A percentile compares a stretch with the other conserved stretches of the same genome.
These are phyloP conservation scores for Sabatieria punctata DNA, from an alignment of 2,888 invertebrate species.

Conservation along the genomic window DNA sequence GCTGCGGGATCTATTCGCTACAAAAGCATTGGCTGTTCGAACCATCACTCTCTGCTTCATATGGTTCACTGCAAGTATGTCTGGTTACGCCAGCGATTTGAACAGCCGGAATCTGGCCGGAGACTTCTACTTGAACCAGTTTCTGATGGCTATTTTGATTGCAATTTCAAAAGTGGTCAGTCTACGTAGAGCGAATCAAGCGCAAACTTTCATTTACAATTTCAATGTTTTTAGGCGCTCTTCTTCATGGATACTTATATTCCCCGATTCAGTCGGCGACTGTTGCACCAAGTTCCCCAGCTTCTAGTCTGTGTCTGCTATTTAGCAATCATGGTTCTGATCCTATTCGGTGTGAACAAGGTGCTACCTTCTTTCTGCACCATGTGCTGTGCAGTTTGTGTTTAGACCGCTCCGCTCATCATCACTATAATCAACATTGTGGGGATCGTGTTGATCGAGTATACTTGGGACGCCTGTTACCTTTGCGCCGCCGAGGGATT, in stretches of 20 bases:
- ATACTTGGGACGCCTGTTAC: not conserved
- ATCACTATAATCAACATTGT: not conserved
- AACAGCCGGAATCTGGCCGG: slow-evolving; percentile 24
- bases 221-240: not conserved
- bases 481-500: not conserved
- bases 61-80: slow-evolving; percentile 20
- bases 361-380: no score
- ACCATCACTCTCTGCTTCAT: not conserved
- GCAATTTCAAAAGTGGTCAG: slow-evolving; percentile 17
- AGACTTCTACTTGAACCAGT: slow-evolving; percentile 25
- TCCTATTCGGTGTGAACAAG: not conserved
- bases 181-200: no score
- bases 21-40: not conserved
- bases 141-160: slow-evolving; percentile 24
- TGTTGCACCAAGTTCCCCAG: not conserved
- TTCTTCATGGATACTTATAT: not conserved
- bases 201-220: no score
- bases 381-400: no score
- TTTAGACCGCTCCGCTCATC: no score
- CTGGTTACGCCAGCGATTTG: slow-evolving; percentile 27
- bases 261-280: not conserved
- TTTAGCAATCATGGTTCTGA: not conserved
- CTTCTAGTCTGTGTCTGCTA: not conserved
- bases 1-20: not conserved
- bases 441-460: not conserved